Conservation (phyloP, 2,113 vertebrate species). For the Ivindomyrus marchei region DNA sequence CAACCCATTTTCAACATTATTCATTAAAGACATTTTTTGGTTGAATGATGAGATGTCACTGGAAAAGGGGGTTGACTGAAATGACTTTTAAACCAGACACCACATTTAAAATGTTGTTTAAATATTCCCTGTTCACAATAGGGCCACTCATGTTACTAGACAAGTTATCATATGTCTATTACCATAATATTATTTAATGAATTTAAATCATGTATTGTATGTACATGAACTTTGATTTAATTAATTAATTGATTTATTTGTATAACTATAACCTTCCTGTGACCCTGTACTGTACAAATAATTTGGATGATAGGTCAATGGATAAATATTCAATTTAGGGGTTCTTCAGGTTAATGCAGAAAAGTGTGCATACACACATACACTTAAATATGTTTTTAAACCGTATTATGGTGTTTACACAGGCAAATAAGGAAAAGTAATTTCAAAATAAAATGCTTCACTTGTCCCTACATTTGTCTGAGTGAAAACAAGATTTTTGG, state of each 20-base stretch:
- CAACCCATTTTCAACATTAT: background rate
- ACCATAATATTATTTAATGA: background rate
- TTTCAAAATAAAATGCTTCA: background rate
- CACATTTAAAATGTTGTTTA: background rate
- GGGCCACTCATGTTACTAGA: background rate
- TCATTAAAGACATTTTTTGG: background rate
- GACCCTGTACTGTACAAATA: background rate
- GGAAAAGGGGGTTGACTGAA: background rate
- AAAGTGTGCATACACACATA: background rate
- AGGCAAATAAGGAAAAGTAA: background rate
- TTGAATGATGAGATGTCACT: background rate
- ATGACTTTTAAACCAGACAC: background rate
- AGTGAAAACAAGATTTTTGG: background rate
- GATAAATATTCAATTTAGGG: background rate
- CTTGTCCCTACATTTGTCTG: background rate
- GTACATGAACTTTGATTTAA: background rate
- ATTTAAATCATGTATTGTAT: background rate
- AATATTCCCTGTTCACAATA: background rate
- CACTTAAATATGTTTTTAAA: background rate
- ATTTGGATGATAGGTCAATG: background rate
- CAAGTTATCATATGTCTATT: background rate
- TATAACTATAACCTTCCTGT: background rate
- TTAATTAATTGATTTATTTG: background rate
- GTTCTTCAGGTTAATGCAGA: background rate
- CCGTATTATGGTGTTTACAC: background rate